A percentile compares a stretch with the other conserved stretches of the same genome.
Conservation (phyloP, 2,888 invertebrate species). For the Acholoe squamosa region DNA sequence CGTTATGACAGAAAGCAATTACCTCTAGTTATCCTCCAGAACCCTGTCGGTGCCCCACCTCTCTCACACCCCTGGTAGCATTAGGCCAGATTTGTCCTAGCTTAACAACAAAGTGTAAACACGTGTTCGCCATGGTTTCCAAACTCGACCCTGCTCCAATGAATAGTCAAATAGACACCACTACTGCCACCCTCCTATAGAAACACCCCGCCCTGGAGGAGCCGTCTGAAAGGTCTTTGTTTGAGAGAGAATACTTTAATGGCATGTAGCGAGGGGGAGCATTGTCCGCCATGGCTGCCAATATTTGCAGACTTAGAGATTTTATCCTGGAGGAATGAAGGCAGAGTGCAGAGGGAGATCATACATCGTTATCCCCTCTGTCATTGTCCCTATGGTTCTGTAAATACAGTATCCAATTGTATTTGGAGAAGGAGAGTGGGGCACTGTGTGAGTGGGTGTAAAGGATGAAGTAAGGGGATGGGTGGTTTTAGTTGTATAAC, state of each 20-base stretch:
- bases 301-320: background rate
- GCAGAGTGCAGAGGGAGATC: background rate
- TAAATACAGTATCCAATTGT: conserved; percentile 29
- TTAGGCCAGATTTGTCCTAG: conserved; percentile 12
- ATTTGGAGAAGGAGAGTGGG: background rate
- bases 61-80: background rate
- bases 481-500: no score
- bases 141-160: background rate
- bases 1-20: conserved; percentile 42
- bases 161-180: conserved; percentile 16
- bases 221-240: background rate
- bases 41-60: background rate
- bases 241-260: background rate
- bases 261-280: background rate
- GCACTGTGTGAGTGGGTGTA: background rate
- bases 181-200: background rate
- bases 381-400: conserved; percentile 20
- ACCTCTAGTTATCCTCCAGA: conserved; percentile 38
- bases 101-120: conserved; percentile 34
- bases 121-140: background rate
- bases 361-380: background rate
- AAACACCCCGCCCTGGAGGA: background rate
- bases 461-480: background rate
- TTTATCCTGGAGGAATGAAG: background rate
- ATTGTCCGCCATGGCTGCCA: background rate